Conservation (phyloP, 2,797 vertebrate genomes). For the Melanitta fusca region DNA sequence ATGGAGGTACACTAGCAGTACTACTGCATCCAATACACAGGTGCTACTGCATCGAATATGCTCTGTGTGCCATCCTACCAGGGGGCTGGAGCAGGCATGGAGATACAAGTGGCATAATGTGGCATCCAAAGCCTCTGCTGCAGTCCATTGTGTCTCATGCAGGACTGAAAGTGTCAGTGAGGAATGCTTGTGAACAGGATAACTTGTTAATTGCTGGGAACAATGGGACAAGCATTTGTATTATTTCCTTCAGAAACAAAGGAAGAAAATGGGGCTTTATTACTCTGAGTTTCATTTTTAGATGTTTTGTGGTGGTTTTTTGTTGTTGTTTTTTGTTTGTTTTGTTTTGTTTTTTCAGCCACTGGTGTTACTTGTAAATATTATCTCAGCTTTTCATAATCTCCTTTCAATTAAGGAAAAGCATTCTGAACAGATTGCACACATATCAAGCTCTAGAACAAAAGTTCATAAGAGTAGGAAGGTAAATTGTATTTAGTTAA, state of each 20-base stretch:
- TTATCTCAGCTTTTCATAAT: not conserved
- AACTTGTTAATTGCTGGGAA: not conserved
- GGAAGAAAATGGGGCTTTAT: not conserved
- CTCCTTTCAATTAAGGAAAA: not conserved
- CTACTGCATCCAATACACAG: not conserved
- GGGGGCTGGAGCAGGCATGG: not conserved
- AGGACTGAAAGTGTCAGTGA: not conserved
- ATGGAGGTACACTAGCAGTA: rapidly evolving
- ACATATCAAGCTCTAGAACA: not conserved
- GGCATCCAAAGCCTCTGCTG: not conserved
- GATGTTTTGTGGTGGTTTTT: no score
- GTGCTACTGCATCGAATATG: no score
- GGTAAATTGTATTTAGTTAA: not conserved
- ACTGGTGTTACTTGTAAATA: not conserved
- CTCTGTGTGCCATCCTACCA: not conserved
- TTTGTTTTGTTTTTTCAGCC: not conserved
- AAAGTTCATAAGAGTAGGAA: not conserved
- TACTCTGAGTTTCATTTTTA: not conserved
- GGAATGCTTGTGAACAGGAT: not conserved
- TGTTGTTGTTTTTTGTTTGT: not conserved
- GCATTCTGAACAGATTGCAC: not conserved
- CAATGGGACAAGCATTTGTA: rapidly evolving
- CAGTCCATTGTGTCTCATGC: not conserved
- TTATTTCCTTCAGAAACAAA: not conserved
- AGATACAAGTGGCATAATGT: rapidly evolving